Conservation (phyloP, 1,140 invertebrate genomes). For the Halictus rubicundus region DNA sequence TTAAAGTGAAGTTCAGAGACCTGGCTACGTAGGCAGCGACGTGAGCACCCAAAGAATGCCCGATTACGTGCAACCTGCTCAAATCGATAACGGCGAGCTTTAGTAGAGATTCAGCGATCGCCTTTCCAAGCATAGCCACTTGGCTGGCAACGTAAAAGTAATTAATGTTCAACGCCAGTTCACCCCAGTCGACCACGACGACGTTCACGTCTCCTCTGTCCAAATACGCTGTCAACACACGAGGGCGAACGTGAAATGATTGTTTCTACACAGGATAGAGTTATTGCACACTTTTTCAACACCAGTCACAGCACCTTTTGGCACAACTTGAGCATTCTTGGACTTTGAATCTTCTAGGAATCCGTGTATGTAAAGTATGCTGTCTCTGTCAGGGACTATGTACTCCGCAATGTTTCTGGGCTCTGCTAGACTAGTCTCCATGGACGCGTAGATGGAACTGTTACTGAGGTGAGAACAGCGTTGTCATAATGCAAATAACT, state of each 20-base stretch:
- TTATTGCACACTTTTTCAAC: not conserved
- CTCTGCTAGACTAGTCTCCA: not conserved
- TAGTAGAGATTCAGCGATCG: constrained; percentile 45
- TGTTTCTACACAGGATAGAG: not conserved
- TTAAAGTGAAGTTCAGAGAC: constrained; percentile 68
- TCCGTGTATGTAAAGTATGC: constrained; percentile 39
- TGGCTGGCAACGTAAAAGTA: constrained; percentile 4
- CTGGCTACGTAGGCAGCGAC: constrained; percentile 85
- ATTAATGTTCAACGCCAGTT: not conserved
- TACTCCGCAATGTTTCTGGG: not conserved
- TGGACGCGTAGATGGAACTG: not conserved
- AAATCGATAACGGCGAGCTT: constrained; percentile 66
- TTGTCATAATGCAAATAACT: no score
- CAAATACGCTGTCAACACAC: constrained; percentile 14
- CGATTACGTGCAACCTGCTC: constrained; percentile 85
- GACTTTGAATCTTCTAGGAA: constrained; percentile 19
- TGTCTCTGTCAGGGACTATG: not conserved
- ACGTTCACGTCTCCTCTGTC: constrained; percentile 20
- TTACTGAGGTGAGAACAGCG: not conserved
- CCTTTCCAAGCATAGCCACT: not conserved
- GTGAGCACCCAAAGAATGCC: constrained; percentile 89
- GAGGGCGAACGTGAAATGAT: no score
- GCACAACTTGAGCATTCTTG: constrained; percentile 8
- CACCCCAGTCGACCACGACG: constrained; percentile 35
- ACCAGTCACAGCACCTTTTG: constrained; percentile 18